A percentile compares a stretch with the other conserved stretches of the same genome.
phyloP scores from a whole-genome alignment of 2,797 vertebrate genomes.

The Spea hammondii region DNA sequence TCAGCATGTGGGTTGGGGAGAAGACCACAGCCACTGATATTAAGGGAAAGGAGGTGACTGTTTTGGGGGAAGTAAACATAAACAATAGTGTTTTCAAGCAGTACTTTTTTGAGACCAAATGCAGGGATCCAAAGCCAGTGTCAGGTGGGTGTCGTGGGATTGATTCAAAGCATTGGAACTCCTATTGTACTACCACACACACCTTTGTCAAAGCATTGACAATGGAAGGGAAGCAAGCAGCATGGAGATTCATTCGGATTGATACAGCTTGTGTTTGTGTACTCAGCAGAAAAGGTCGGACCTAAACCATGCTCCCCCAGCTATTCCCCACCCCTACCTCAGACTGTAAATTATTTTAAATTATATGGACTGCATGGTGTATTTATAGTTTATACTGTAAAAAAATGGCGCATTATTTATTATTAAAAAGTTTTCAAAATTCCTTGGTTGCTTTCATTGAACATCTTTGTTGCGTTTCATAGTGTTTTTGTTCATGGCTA shows the following conservation, averaged over 20 bases:
- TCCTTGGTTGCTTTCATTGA: constrained; percentile 51
- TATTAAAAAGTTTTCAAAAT: constrained; percentile 92
- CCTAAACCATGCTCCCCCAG: constrained; percentile 59
- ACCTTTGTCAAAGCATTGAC: constrained; percentile 95
- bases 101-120: constrained; percentile 98
- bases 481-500: no score
- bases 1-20: constrained; percentile 92
- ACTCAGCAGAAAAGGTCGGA: constrained; percentile 88
- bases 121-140: constrained; percentile 74
- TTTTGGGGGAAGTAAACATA: constrained; percentile 88
- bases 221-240: constrained; percentile 85
- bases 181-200: constrained; percentile 95
- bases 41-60: constrained; percentile 89
- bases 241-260: constrained; percentile 94
- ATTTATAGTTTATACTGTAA: constrained; percentile 99
- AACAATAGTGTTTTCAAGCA: constrained; percentile 93
- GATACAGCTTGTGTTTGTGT: constrained; percentile 96
- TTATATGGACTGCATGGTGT: constrained; percentile 89
- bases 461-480: neutral
- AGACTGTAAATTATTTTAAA: constrained; percentile 94
- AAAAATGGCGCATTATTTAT: constrained; percentile 92
- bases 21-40: constrained; percentile 96
- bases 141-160: constrained; percentile 87
- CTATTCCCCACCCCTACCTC: constrained; percentile 78
- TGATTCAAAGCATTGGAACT: constrained; percentile 94